Evolutionary conservation across 2,113 vertebrate genomes (phyloP), one percentile per base, ranked within the genome.

Genomic region (Thoracochromis brauschi): DNA sequence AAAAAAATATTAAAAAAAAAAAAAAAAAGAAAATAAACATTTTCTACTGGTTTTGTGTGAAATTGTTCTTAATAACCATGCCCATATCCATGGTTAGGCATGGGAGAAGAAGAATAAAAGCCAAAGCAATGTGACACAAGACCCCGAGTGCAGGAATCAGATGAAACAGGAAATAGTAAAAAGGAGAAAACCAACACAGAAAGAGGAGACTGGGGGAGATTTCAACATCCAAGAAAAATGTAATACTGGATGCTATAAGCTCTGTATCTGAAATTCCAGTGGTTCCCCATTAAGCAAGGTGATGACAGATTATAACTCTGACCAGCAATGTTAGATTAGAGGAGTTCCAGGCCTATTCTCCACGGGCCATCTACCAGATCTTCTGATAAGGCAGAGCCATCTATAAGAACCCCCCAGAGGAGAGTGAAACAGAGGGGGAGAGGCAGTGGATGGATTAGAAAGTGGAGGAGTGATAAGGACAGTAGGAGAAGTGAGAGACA

Each of bases 291-390:
- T 89, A 92, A 84, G 63, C 16, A 16, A 91, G 85, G 55, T 81
- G 86, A 86, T 87, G 92, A 93, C 83, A 89, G 87, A 94, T 95
- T 91, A 84, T 83, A 92, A 95, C 89, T 94, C 84, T 92, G 90
- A 93, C 90, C 89, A 90, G 85, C 82, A 31, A 91, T 84, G 88
- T 87, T 91, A 90, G 90, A 94, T 92, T 92, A 91, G 85, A 88
- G 75, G 81, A 90, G 83, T 88, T 88, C 84, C 73, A 86, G 80
- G 47, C 68, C 86, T 81, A 93, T 94, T 94, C 90, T 93, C 93
- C 90, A 93, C 33, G 35, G 90, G 87, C 94, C 89, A 92, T 87
- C 92, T 86, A 85, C 81, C 90, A 55, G 86, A 95, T 94, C 85
- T 79, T 19, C 75, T 53, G 92, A 95, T 94, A 95, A 88, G 86